These are phyloP conservation scores for Malacosoma neustria DNA, from an alignment of 2,888 invertebrate species.

Conservation along the genomic window DNA sequence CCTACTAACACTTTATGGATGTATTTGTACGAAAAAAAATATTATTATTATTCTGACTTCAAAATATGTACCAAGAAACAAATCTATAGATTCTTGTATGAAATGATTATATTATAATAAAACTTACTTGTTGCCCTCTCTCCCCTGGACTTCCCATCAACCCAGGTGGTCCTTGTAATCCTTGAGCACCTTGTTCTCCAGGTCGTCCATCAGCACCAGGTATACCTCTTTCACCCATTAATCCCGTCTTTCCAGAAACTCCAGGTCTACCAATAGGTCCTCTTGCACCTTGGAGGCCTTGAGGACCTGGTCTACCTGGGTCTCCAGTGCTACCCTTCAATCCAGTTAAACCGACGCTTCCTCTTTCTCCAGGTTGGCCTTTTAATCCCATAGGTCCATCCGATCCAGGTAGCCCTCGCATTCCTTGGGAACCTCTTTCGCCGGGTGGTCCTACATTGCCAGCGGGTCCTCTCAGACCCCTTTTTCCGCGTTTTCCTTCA, in stretches of 20 bases:
- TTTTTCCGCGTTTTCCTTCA: conserved; percentile 88
- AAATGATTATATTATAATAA: too few relatives aligned
- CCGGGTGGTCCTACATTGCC: conserved; percentile 83
- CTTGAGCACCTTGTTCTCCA: conserved; percentile 87
- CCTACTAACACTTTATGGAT: too few relatives aligned
- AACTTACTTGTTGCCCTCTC: conserved; percentile 79
- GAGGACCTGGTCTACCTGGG: conserved; percentile 78
- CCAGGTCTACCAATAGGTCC: conserved; percentile 82
- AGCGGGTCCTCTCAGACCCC: conserved; percentile 84
- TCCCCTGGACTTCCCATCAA: conserved; percentile 86
- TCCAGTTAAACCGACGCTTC: conserved; percentile 65
- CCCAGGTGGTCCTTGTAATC: conserved; percentile 86
- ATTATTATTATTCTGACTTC: too few relatives aligned
- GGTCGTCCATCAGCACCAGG: conserved; percentile 90
- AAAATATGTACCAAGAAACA: too few relatives aligned
- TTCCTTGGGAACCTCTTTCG: conserved; percentile 80
- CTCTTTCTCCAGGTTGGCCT: conserved; percentile 83
- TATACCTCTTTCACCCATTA: conserved; percentile 82
- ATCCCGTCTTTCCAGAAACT: conserved; percentile 79
- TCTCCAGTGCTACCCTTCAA: conserved; percentile 78
- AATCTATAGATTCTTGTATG: too few relatives aligned
- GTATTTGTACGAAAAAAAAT: too few relatives aligned
- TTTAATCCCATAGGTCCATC: conserved; percentile 86
- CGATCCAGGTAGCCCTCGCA: conserved; percentile 81
- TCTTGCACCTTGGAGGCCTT: conserved; percentile 78